Evolutionary conservation across 2,797 vertebrate species (phyloP), one percentile per base, ranked within the genome.

Genomic region (Alosa sapidissima): DNA sequence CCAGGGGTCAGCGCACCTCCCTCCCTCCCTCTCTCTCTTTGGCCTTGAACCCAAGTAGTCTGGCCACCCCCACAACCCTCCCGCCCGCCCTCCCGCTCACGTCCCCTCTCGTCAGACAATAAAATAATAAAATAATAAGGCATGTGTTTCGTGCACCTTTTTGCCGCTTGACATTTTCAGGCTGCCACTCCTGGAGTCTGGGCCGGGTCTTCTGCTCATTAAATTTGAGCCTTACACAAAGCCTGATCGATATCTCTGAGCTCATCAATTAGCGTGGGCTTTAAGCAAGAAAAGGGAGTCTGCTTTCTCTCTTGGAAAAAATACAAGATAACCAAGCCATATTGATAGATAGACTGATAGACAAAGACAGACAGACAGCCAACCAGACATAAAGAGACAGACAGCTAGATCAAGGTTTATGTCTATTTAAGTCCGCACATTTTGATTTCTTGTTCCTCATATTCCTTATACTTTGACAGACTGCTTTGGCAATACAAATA

Each of bases 31-130:
- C 72, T n/a, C 41, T 78, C 16, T 78, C 16, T 45, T 9, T 85
- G 83, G 92, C 93, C 93, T 90, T 92, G 91, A 94, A 92, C 93
- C 92, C 91, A 85, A 89, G 90, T 89, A 86, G 87, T 82, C 89
- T 83, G 83, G 65, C 68, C 82, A 82, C 86, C 52, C 51, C 47
- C 84, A 81, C 84, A 72, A 82, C 87, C 78, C 82, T 65, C 24
- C 24, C 81, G 19, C 45, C 82, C 81, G 52, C 41, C 24, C 62
- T 81, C 10, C 19, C 28, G 21, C 51, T 49, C 81, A 36, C 55
- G 81, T 75, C 72, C 7, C 72, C 72, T 47, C 72, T 78, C 72
- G 7, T 78, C 68, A 41, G 33, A 41, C 68, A 7, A 6, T 9
- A 24, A 62, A 24, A 55, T 75, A n/a, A 83, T 45, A 62, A 83